Base-by-base conservation (phyloP, 2,113 vertebrate species). In the Nycticorax nycticorax region DNA sequence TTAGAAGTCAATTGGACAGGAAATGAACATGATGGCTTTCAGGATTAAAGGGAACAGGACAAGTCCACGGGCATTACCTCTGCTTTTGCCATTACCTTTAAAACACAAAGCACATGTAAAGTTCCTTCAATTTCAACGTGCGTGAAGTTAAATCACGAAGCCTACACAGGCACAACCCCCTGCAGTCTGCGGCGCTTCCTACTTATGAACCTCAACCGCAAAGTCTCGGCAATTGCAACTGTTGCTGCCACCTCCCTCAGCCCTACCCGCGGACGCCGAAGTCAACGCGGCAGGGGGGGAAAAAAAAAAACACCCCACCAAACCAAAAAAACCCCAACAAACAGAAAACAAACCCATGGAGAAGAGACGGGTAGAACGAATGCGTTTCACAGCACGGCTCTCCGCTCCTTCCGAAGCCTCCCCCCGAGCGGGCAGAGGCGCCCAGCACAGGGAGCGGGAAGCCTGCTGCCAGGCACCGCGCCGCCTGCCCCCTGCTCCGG, bases 351-450 rank as follows among this genome's bases (percentile, higher is more conserved):
- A 48, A 48, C 20, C 14, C n/a, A 1, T 0, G 2, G 18, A 6
- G 35, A 5, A 47, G 5, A 22, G 5, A 21, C 6, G 35, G 17
- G 3, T 1, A 4, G 15, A 20, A 28, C 0, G 10, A 32, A 14
- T 2, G 27, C 8, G 45, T 12, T 22, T 21, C 50, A 3, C 19
- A 4, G 35, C 68, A 20, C 27, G 8, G 15, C 19, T 10, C 69
- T 10, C 1, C 26, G 19, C 43, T 13, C 1, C 1, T 24, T 8
- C 60, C 59, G 5, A 17, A 6, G 7, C 0, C 50, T 27, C 14
- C 8, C 52, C 33, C 2, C 2, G 4, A 15, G 55, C 41, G 4
- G 74, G 73, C 73, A 79, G 8, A 19, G 1, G 20, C 39, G 23
- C 10, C 26, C 52, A 14, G 64, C 27, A 13, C 6, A 11, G 3